Base-by-base conservation (phyloP, 2,797 vertebrate genomes). In the Naso thynnoides region DNA sequence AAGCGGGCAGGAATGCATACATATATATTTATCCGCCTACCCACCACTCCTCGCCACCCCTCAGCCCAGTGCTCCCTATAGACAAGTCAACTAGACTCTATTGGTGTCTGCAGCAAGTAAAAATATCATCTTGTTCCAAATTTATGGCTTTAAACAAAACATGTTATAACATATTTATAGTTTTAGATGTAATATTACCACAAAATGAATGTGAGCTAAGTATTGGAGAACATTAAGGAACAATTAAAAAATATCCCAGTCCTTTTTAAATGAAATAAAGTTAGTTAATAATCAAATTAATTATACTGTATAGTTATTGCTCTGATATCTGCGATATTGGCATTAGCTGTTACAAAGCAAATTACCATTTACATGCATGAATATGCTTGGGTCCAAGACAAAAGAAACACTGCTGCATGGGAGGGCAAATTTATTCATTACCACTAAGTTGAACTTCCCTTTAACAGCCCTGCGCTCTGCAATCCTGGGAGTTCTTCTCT, bases 401-500 rank as follows among this genome's bases (percentile, higher is more conserved):
- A 95, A 95, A 96, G 95, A 95, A 95, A 96, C 96, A 96, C 95
- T 95, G 92, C 94, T 89, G 95, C 93, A 96, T 95, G 95, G 96
- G 95, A 96, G 96, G 90, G 90, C 94, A 95, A 96, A 98, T 97
- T 96, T 98, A 97, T 98, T 96, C 96, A 96, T 96, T 93, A 96
- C 95, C 96, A 97, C 96, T 95, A 96, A 97, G 96, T 96, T 97
- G 95, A 99, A 97, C 96, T 98, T 96, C 95, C 98, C 94, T 96
- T 96, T 97, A 96, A 96, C 96, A 96, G 96, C 95, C 96, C 94
- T 85, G 95, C 95, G 94, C 96, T 95, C 93, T 96, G 95, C 96
- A 96, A 96, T 98, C 96, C 96, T 89, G 91, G 90, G 91, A 93
- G 90, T 93, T 93, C 92, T 93, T 76, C 82, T 97, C 95, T 94